phyloP scores from a whole-genome alignment of 92 coral and sea anemone species.

The Phenganax stokvisi region DNA sequence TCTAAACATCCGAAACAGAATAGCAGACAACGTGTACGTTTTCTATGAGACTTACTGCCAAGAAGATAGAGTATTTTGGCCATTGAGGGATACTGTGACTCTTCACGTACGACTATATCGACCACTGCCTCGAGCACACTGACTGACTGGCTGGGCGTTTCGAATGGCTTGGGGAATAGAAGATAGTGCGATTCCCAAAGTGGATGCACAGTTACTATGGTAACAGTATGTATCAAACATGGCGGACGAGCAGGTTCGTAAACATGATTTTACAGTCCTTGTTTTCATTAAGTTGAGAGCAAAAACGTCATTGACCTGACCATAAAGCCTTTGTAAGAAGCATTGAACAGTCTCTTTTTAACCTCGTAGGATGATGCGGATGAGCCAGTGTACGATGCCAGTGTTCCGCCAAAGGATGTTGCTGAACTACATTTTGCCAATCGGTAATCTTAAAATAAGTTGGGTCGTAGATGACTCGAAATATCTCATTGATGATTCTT shows the following conservation, averaged over 20 bases:
- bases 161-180: background rate
- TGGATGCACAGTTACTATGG: conserved; percentile 5
- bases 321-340: background rate
- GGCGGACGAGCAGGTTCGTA: conserved; percentile 9
- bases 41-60: no score
- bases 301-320: background rate
- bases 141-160: background rate
- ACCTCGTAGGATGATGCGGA: background rate
- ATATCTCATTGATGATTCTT: no score
- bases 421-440: conserved; percentile 7
- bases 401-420: background rate
- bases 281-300: background rate
- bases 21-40: no score
- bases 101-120: no score
- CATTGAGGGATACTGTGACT: no score
- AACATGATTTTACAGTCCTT: background rate
- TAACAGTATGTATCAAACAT: background rate
- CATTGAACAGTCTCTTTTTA: background rate
- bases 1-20: no score
- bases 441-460: background rate
- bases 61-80: no score
- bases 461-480: no score
- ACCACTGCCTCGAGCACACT: background rate
- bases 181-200: background rate
- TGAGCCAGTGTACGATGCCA: conserved; percentile 4